These are phyloP conservation scores for Synergus itoensis DNA, from an alignment of 2,888 invertebrate species.

Conservation along the genomic window DNA sequence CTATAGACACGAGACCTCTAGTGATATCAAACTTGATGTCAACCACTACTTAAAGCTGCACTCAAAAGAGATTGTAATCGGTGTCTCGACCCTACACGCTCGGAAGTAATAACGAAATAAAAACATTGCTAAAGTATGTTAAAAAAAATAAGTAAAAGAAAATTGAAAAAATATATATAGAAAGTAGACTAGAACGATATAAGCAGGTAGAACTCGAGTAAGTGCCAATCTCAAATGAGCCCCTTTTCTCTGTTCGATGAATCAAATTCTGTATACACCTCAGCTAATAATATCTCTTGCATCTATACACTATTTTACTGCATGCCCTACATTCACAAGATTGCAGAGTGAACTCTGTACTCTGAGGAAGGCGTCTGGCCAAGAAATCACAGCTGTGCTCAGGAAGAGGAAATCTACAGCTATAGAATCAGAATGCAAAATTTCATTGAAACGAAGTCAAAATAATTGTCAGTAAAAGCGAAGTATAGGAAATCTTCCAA, in stretches of 20 bases:
- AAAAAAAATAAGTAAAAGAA: neutral
- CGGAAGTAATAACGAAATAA: conserved; percentile 23
- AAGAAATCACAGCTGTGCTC: conserved; percentile 38
- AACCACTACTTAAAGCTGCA: conserved; percentile 24
- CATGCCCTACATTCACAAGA: conserved; percentile 50
- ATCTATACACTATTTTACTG: conserved; percentile 44
- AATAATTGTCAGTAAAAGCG: neutral
- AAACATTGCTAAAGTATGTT: neutral
- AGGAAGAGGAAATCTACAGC: conserved; percentile 2
- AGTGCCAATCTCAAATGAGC: conserved; percentile 42
- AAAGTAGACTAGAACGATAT: conserved; percentile 41
- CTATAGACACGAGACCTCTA: conserved; percentile 36
- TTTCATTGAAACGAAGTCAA: conserved; percentile 31
- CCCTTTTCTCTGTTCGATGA: conserved; percentile 35
- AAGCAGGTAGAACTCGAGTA: conserved; percentile 33
- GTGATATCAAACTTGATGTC: conserved; percentile 33
- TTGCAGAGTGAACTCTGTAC: conserved; percentile 40
- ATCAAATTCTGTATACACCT: conserved; percentile 23
- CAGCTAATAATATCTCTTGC: conserved; percentile 55
- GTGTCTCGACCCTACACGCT: conserved; percentile 23
- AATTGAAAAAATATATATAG: neutral
- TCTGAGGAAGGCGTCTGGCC: conserved; percentile 29
- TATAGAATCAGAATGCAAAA: neutral
- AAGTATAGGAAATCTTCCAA: neutral
- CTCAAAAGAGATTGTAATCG: conserved; percentile 33